Evolutionary conservation across 2,797 vertebrate genomes (phyloP).

Genomic region (Mormyrus proboscirostris): DNA sequence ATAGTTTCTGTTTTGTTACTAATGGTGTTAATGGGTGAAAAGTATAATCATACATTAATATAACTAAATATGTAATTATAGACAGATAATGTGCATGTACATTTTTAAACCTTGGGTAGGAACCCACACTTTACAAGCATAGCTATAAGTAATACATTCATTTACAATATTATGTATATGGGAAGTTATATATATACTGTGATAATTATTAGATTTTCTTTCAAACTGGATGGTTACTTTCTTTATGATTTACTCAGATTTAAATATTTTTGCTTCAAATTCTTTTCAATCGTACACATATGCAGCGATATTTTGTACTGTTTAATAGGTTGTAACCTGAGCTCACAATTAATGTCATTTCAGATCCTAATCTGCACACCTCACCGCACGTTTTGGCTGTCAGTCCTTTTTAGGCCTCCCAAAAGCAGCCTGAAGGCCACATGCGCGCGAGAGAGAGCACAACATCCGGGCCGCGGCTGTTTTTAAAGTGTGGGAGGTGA

Average conservation of each 20-base stretch:
- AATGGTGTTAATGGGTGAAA: neutral
- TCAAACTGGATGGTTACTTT: neutral
- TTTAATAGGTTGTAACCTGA: constrained; percentile 3
- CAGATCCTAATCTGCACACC: constrained; percentile 5
- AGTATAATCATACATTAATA: neutral
- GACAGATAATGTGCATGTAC: neutral
- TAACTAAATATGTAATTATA: neutral
- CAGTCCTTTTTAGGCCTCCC: constrained; percentile 35
- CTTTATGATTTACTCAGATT: neutral
- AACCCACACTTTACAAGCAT: neutral
- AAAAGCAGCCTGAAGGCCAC: neutral
- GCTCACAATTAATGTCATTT: neutral
- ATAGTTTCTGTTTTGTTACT: neutral
- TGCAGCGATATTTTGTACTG: neutral
- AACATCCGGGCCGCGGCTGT: constrained; percentile 66
- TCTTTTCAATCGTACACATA: neutral
- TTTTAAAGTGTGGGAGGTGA: constrained; percentile 73
- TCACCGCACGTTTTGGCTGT: constrained; percentile 15
- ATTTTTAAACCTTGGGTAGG: neutral
- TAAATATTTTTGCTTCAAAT: neutral
- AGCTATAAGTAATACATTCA: neutral
- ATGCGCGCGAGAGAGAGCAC: constrained; percentile 44
- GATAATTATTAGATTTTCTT: neutral
- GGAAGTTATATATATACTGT: neutral
- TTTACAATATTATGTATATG: neutral